Evolutionary conservation across 1,140 invertebrate genomes (phyloP).

Genomic region (Lysiphlebus fabarum): DNA sequence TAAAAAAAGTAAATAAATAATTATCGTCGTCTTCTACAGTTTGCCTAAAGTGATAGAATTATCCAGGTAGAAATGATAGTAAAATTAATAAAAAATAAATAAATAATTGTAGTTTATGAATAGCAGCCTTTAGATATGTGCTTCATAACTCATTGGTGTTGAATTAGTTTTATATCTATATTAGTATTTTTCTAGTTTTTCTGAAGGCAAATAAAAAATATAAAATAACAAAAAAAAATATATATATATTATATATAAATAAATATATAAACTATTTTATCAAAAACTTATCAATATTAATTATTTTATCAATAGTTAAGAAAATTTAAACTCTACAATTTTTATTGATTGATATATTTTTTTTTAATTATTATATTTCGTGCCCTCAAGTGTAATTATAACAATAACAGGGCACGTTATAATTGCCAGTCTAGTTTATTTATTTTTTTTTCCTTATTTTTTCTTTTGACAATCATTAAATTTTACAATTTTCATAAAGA

Average conservation of each 20-base stretch:
- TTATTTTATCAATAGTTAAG: too few species aligned
- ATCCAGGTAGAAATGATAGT: neutral
- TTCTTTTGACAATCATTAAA: too few species aligned
- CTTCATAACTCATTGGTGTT: neutral
- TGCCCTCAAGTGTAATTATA: too few species aligned
- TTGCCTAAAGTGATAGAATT: constrained; percentile 2
- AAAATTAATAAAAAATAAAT: too few species aligned
- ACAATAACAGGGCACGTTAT: too few species aligned
- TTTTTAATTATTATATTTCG: too few species aligned
- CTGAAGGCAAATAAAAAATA: constrained; percentile 1
- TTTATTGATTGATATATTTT: too few species aligned
- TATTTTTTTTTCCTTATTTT: too few species aligned
- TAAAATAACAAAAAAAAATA: constrained; percentile 2
- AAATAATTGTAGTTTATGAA: neutral
- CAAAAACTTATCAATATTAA: too few species aligned
- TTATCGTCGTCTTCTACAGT: neutral
- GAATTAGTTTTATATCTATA: constrained; percentile 21
- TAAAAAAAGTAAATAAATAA: neutral
- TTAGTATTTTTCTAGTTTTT: constrained; percentile 18
- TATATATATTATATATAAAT: constrained; percentile 16
- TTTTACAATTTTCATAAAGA: too few species aligned
- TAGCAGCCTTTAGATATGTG: neutral
- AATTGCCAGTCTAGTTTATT: too few species aligned
- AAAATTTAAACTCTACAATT: too few species aligned
- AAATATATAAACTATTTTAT: constrained; percentile 7